Evolutionary conservation across 2,113 vertebrate species (phyloP), one percentile per base, ranked within the genome.

Genomic region (Tragelaphus scriptus): DNA sequence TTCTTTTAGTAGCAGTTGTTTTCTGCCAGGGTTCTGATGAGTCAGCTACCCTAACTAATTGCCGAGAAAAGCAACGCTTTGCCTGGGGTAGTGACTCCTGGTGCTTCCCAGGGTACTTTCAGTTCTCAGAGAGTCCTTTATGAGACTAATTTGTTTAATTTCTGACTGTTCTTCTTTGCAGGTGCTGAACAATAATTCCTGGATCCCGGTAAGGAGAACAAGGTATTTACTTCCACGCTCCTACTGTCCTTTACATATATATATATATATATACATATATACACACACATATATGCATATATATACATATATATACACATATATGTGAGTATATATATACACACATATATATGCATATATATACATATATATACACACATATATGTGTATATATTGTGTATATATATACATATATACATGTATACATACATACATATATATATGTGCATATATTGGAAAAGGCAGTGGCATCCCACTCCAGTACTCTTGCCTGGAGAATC

Each of bases 261-360:
- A n/a, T 7, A 68, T 1, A 68, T 0, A n/a, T 5, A n/a, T 36
- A 5, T 21, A 16, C 0, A 0, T 30, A 51, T 80, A 51, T n/a
- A 19, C 9, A 19, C n/a, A n/a, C 2, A 19, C 16, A 19, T 9
- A 19, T n/a, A n/a, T 2, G 10, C 16, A n/a, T n/a, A 61, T 58
- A 61, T 9, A 32, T 63, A 59, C 26, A 61, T 58, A 14, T 23
- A 32, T 32, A 59, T 0, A 30, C 19, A 17, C 3, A 19, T n/a
- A 68, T n/a, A n/a, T n/a, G n/a, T n/a, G n/a, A n/a, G n/a, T 23
- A 32, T 32, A 59, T 0, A 30, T n/a, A 17, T 68, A 68, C 10
- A 17, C 21, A 14, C 28, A 61, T 61, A 61, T 61, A 61, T 40
- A 3, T 40, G 36, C 2, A 3, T 40, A 40, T 40, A 40, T 40